Evolutionary conservation across 2,888 invertebrate genomes (phyloP).

Genomic region (Heterodera filipjevi): DNA sequence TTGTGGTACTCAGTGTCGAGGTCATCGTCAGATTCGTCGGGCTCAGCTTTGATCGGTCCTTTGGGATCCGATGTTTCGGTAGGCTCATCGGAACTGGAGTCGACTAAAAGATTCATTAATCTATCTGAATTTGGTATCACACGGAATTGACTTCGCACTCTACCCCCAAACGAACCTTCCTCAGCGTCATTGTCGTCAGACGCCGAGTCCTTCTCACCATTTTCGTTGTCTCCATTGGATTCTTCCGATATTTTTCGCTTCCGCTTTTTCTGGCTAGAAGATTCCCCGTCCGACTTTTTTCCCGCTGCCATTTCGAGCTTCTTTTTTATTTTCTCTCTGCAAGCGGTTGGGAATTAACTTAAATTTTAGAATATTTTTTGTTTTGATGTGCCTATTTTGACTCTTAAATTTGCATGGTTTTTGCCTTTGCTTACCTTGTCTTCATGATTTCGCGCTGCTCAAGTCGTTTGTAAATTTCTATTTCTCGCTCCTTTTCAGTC

Average conservation of each 20-base stretch:
- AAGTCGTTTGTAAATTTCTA: slow-evolving; percentile 92
- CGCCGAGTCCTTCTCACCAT: neutral
- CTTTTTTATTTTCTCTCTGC: slow-evolving; percentile 35
- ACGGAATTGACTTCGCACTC: no score
- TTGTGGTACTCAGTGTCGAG: slow-evolving; percentile 45
- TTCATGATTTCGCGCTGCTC: slow-evolving; percentile 91
- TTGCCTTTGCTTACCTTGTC: slow-evolving; percentile 68
- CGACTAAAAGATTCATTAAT: neutral
- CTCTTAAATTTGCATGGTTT: no score
- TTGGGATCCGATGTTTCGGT: slow-evolving; percentile 13
- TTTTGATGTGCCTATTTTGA: no score
- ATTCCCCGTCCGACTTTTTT: slow-evolving; percentile 13
- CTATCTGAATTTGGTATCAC: neutral
- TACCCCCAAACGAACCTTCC: neutral
- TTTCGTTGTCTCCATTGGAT: slow-evolving; percentile 8
- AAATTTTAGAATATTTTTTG: no score
- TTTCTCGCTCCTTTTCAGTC: slow-evolving; percentile 95
- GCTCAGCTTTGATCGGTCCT: neutral
- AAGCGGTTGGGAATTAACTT: slow-evolving; percentile 22
- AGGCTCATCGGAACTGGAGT: slow-evolving; percentile 14
- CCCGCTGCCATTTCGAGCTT: slow-evolving; percentile 33
- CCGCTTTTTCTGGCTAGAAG: neutral
- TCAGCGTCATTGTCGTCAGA: slow-evolving; percentile 8
- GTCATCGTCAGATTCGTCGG: slow-evolving; percentile 32
- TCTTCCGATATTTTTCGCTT: slow-evolving; percentile 18